Base-by-base conservation (phyloP, 1,140 invertebrate genomes). In the Atta colombica region DNA sequence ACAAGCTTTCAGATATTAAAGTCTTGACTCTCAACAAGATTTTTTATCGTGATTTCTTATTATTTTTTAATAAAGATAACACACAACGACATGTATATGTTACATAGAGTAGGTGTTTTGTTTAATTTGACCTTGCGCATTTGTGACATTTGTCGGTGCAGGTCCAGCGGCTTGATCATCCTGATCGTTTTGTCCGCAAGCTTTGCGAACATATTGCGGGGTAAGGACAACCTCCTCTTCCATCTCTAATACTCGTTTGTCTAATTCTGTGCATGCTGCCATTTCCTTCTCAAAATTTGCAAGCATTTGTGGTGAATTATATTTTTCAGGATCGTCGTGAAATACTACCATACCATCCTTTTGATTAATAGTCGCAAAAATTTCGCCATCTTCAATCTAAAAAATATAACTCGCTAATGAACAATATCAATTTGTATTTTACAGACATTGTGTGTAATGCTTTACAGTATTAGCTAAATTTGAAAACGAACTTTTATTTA, bases 291-390 rank as follows among this genome's bases (percentile, higher is more conserved):
- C 98, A 65, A 99, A 94, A 71, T 97, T 97, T 87, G 97, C 97
- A 88, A 99, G 96, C 96, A 99, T 99, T 85, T 96, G 96, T 0
- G 98, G 97, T 80, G 98, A 98, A 90, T 99, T 98, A 93, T 98
- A 99, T 94, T 99, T 99, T 94, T 99, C 98, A 49, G 99, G 98
- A 96, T 98, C 98, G 94, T 99, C 99, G 88, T 98, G 97, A 94
- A 99, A 99, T 35, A 98, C 96, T 18, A 99, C 99, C 99, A 99
- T 99, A 14, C 99, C 99, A 96, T 99, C 99, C 95, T 99, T 99
- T 95, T 99, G 98, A 96, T 99, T 99, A 75, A 99, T 99, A 87
- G 98, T 98, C 0, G 99, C 99, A 96, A 98, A 99, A 89, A 99
- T 99, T 96, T 99, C 98, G 74, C 98, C 98, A 95, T 99, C 98